These are phyloP conservation scores for Pseudeuparius sepicola DNA, from an alignment of 2,888 invertebrate species.

Conservation along the genomic window DNA sequence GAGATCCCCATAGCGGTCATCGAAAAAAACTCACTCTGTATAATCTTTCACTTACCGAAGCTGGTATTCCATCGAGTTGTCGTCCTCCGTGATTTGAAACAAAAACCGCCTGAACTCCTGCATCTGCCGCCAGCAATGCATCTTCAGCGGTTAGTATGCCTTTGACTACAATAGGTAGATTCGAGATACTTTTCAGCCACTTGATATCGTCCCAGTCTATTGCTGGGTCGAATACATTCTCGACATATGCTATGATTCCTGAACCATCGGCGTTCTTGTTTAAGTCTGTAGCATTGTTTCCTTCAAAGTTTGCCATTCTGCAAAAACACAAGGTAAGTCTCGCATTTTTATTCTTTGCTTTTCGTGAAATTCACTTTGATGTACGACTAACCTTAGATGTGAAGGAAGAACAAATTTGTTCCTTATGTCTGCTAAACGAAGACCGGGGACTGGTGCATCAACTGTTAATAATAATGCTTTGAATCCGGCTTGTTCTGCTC, in stretches of 20 bases:
- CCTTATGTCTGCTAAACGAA: conserved; percentile 67
- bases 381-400: conserved; percentile 66
- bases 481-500: conserved; percentile 77
- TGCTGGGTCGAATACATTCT: conserved; percentile 65
- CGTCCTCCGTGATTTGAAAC: conserved; percentile 92
- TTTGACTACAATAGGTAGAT: conserved; percentile 71
- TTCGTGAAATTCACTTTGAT: too few species aligned
- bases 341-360: not conserved
- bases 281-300: conserved; percentile 41
- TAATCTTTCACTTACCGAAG: conserved; percentile 56
- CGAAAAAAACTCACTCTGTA: too few species aligned
- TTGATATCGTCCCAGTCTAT: conserved; percentile 69
- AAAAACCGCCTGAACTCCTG: conserved; percentile 67
- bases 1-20: too few species aligned
- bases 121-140: conserved; percentile 60
- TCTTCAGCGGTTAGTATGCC: conserved; percentile 80
- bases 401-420: conserved; percentile 76
- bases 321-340: too few species aligned
- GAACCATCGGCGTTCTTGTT: conserved; percentile 46
- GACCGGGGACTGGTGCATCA: conserved; percentile 81
- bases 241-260: conserved; percentile 68
- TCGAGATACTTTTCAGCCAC: conserved; percentile 71
- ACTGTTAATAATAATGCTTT: conserved; percentile 81
- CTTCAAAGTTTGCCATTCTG: conserved; percentile 74
- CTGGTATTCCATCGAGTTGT: conserved; percentile 71